Base-by-base conservation (phyloP, 2,888 invertebrate genomes). In the Napeogenes sylphis region DNA sequence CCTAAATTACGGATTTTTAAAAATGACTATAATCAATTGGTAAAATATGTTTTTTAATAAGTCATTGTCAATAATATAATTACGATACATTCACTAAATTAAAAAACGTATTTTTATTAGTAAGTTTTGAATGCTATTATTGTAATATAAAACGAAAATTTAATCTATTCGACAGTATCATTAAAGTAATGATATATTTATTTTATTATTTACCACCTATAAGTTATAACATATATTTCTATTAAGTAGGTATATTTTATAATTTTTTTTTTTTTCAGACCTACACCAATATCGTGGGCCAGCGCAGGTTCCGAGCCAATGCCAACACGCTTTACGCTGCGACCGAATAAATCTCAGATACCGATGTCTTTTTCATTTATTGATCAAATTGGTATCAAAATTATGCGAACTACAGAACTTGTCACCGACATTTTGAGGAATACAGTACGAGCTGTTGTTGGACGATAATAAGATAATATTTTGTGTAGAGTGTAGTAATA, bases 371-470 rank as follows among this genome's bases (percentile, higher is more conserved):
- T 81, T 75, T 81, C 90, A 1, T 67, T 91, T 67, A 90, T 91
- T 69, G 91, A 91, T 71, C 87, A 88, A 68, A 89, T 91, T 66
- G 87, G 90, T 2, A 83, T 83, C 77, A 91, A 91, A 74, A 91
- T 91, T 68, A 90, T 90, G 64, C 75, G 79, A 65, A 91, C 91
- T 6, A 91, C 91, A 0, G 90, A 91, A 68, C 81, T 91, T 2
- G 85, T 91, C 53, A 87, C 87, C 0, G 90, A 88, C 53, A 71
- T 91, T 32, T 67, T 91, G 10, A 87, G 76, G 67, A 90, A 90
- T 71, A 90, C 91, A 4, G 91, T 89, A 0, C 75, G 87, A 30
- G 90, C 91, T 2, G 88, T 91, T 1, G 85, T 87, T 8, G 90
- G 90, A 0, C 78, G 84, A 71, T 65, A 59, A 53, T 42, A 42